phyloP scores from a whole-genome alignment of 2,888 invertebrate species.

The Eupithecia tripunctaria region DNA sequence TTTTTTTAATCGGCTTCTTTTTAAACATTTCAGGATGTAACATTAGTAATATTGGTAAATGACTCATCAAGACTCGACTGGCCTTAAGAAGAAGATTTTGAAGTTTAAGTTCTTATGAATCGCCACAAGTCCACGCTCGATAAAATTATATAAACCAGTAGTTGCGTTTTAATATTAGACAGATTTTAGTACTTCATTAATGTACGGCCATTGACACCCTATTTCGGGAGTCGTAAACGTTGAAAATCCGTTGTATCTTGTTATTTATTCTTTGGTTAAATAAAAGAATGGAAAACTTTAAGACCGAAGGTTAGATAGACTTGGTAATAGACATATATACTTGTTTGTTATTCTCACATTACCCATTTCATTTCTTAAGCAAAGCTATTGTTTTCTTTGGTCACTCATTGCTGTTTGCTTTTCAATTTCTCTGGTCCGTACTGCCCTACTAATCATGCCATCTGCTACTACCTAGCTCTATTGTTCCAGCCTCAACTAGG shows the following conservation, averaged over 20 bases:
- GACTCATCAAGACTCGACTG: not conserved
- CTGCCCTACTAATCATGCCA: conserved; percentile 27
- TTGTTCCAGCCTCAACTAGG: conserved; percentile 35
- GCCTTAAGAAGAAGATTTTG: not conserved
- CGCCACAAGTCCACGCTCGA: not conserved
- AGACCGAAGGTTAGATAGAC: not conserved
- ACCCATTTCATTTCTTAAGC: not conserved
- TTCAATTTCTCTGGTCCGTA: conserved; percentile 1
- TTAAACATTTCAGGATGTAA: too few relatives aligned
- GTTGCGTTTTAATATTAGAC: conserved; percentile 24
- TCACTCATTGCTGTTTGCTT: not conserved
- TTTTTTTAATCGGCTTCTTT: not conserved
- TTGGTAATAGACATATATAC: too few relatives aligned
- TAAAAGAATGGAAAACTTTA: not conserved
- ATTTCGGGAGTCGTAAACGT: conserved; percentile 28
- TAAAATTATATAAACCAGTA: conserved; percentile 16
- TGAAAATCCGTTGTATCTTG: conserved; percentile 2
- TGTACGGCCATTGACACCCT: conserved; percentile 25
- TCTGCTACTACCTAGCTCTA: conserved; percentile 19
- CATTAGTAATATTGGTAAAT: not conserved
- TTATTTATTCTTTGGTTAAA: not conserved
- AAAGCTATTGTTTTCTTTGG: not conserved
- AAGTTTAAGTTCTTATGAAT: not conserved
- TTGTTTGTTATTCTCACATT: not conserved
- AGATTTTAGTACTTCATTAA: conserved; percentile 30